Evolutionary conservation across 2,113 vertebrate species (phyloP), one percentile per base, ranked within the genome.

Genomic region (Thamnophis sirtalis): DNA sequence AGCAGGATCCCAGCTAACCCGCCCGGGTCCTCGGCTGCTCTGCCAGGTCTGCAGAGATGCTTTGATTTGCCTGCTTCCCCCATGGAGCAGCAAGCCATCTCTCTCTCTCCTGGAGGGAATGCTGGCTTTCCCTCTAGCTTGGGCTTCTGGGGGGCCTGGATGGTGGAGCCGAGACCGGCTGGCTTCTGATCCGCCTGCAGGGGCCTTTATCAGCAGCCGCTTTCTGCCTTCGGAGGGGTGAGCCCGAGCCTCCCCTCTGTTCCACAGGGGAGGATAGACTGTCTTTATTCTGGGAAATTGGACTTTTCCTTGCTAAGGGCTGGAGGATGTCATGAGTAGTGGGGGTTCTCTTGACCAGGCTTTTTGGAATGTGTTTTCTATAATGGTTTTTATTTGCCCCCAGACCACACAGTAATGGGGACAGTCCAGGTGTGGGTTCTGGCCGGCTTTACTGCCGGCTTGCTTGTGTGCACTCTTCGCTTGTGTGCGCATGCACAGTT

Each of bases 131-230:
- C 8, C 4, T 13, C 85, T 5, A 2, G 10, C 15, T 88, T 11
- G 19, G 21, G 53, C 85, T 89, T 80, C 11, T 0, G 13, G 0
- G 0, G 0, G 0, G 50, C 87, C 1, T 3, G 21, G 73, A 80
- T 33, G 21, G 53, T 15, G 15, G 54, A 50, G 33, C 2, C 15
- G 43, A 43, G 17, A 80, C 86, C 87, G 17, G 0, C 0, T 0
- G 0, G 19, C 26, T 0, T 60, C 90, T 15, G 50, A 15, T 0
- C 0, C 0, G 89, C 0, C 0, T 90, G 84, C 55, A 10, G 94
- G 93, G 92, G 93, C 13, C 92, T 94, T 60, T 88, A 5, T 90
- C 92, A 2, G 43, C 38, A 93, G 13, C 85, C n/a, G 84, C 60
- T 93, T 86, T 0, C 91, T 1, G 1, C 0, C 0, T 0, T 21